phyloP scores from a whole-genome alignment of 2,113 vertebrate genomes.

The sheep (Ovis aries) region DNA sequence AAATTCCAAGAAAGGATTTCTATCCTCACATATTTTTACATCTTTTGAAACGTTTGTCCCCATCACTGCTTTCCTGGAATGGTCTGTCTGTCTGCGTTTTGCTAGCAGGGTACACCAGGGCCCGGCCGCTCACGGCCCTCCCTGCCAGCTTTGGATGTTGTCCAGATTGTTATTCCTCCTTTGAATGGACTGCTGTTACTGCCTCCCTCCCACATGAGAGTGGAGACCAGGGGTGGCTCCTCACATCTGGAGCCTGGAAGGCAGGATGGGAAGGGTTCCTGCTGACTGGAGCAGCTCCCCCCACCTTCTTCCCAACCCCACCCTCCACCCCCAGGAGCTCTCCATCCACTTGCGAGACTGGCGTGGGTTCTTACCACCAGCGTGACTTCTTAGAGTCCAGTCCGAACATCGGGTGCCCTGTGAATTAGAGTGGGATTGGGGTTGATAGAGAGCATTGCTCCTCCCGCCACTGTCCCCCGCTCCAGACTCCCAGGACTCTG shows the following conservation, averaged over 20 bases:
- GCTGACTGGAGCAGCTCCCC: background rate
- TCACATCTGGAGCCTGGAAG: background rate
- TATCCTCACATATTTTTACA: background rate
- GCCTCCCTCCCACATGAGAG: background rate
- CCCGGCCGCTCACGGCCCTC: background rate
- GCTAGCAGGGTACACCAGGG: background rate
- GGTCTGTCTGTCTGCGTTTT: fast-evolving
- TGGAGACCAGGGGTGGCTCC: background rate
- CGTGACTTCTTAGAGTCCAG: background rate
- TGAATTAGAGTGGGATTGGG: background rate
- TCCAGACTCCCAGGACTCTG: slow-evolving; percentile 79
- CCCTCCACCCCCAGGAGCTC: background rate
- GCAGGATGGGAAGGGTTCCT: background rate
- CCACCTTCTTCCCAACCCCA: fast-evolving
- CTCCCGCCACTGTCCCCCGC: background rate
- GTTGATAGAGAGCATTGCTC: background rate
- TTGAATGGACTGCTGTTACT: background rate
- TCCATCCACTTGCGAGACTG: background rate
- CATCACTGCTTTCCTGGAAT: background rate
- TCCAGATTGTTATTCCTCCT: background rate
- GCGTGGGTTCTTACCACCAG: too few relatives aligned
- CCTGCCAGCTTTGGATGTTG: background rate
- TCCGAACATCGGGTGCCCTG: fast-evolving
- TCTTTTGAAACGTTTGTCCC: background rate
- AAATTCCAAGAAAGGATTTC: background rate